Percentiles rank a stretch among this genome's conserved stretches.
Evolutionary conservation across 2,888 invertebrate genomes (phyloP).

Genomic region (Craniophora ligustri): DNA sequence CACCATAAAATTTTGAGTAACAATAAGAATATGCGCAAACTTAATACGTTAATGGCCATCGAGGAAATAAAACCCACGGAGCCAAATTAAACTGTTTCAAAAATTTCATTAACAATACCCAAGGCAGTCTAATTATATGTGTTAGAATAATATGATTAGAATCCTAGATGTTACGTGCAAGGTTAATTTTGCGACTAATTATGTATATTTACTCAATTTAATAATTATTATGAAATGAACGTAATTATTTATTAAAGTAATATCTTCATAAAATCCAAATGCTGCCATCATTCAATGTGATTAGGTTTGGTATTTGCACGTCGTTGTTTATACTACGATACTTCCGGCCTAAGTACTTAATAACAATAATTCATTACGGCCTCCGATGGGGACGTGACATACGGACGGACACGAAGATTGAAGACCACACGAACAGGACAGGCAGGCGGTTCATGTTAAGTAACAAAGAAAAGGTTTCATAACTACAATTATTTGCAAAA

Average conservation of each 20-base stretch:
- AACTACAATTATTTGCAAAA: no score
- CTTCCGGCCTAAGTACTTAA: slow-evolving; percentile 23
- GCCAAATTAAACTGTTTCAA: no score
- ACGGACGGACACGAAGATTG: slow-evolving; percentile 8
- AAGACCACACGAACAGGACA: slow-evolving; percentile 6
- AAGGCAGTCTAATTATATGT: background rate
- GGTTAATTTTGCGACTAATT: background rate
- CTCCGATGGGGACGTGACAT: slow-evolving; percentile 12
- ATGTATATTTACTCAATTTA: background rate
- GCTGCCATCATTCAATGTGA: background rate
- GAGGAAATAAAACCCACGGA: no score
- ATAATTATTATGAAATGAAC: background rate
- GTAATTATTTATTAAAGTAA: background rate
- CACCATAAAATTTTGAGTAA: no score
- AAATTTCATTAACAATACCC: slow-evolving; percentile 15
- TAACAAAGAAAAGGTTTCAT: no score
- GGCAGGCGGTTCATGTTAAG: no score
- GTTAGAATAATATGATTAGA: no score
- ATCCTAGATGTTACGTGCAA: no score
- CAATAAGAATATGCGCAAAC: no score
- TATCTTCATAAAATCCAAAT: background rate
- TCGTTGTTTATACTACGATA: background rate
- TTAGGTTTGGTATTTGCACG: background rate
- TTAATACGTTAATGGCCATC: no score
- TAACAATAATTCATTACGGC: slow-evolving; percentile 26